Percentiles rank a stretch among this genome's conserved stretches.
Conservation (phyloP, 2,888 invertebrate species). For the Deilephila porcellus region DNA sequence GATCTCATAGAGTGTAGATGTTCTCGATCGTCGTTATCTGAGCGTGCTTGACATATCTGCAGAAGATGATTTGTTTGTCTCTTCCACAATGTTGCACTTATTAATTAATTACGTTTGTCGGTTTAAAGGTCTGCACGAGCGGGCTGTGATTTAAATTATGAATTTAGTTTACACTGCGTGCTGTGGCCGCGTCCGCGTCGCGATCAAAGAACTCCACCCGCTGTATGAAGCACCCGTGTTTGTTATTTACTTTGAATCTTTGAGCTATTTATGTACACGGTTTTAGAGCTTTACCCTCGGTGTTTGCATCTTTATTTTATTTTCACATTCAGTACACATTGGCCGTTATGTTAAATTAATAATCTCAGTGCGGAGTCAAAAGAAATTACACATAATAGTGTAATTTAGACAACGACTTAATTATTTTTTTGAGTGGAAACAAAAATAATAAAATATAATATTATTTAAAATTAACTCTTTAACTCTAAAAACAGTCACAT, state of each 20-base stretch:
- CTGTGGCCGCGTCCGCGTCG: neutral
- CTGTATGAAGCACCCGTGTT: neutral
- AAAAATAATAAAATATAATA: no score
- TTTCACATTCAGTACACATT: neutral
- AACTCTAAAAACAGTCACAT: no score
- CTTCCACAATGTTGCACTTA: neutral
- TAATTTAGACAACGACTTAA: no score
- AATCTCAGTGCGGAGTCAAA: no score
- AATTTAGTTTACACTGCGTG: conserved; percentile 13
- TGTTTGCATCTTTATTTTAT: no score
- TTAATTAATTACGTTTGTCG: conserved; percentile 13
- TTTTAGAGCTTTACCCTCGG: neutral
- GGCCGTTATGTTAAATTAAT: neutral
- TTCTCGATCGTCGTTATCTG: neutral
- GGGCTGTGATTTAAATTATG: neutral
- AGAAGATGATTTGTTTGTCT: neutral
- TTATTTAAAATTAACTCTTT: no score
- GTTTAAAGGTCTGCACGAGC: neutral
- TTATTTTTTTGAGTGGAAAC: no score
- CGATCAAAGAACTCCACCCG: neutral
- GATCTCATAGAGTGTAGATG: no score
- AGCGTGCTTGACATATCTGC: no score
- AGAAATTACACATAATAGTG: no score
- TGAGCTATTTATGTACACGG: neutral
- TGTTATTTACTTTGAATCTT: conserved; percentile 5